A percentile compares a stretch with the other conserved stretches of the same genome.
Evolutionary conservation across 2,797 vertebrate species (phyloP).

Genomic region (Sus cebifrons): DNA sequence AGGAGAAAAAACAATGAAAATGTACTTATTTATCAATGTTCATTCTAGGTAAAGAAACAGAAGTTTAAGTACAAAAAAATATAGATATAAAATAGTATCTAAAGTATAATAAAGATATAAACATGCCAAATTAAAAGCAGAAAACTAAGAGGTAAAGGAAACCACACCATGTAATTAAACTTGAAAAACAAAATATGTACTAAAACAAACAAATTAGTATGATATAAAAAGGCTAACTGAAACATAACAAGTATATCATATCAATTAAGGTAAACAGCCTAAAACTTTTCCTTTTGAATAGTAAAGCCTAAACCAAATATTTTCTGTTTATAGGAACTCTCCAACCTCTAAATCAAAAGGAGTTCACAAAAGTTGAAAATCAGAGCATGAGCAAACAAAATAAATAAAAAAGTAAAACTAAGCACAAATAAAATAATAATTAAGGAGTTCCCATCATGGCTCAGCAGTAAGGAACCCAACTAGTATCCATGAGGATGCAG

Average conservation of each 20-base stretch:
- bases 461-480: no score
- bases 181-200: background rate
- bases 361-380: background rate
- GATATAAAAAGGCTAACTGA: background rate
- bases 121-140: constrained; percentile 5
- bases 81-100: background rate
- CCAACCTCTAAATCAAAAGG: background rate
- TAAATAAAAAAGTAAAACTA: constrained; percentile 13
- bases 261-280: background rate
- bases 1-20: background rate
- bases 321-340: background rate
- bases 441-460: no score
- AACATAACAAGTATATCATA: background rate
- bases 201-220: constrained; percentile 56
- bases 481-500: no score
- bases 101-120: constrained; percentile 37
- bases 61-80: background rate
- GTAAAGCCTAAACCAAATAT: background rate
- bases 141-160: background rate
- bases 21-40: constrained; percentile 3
- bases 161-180: constrained; percentile 6
- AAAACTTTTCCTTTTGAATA: background rate
- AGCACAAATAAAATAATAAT: background rate
- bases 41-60: background rate
- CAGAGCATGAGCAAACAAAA: background rate